phyloP scores from a whole-genome alignment of 2,888 invertebrate species.

The Coleophora deauratella region DNA sequence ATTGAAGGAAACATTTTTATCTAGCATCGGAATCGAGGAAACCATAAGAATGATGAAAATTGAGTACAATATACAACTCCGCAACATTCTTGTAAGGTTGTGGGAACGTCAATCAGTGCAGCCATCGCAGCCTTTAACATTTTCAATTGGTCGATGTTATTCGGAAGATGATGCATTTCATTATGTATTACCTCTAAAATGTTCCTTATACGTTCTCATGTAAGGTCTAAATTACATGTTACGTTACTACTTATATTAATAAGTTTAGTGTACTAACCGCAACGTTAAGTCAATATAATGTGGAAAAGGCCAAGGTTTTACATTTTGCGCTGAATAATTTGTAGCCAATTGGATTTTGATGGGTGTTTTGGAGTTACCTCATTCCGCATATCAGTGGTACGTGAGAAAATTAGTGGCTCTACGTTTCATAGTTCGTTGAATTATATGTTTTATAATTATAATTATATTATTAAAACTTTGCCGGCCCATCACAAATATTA shows the following conservation, averaged over 20 bases:
- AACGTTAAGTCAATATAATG: constrained; percentile 40
- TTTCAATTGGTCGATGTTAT: constrained; percentile 37
- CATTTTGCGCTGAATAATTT: constrained; percentile 50
- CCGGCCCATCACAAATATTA: too few species aligned
- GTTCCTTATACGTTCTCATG: constrained; percentile 23
- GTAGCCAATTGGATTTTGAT: constrained; percentile 58
- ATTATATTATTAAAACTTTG: too few species aligned
- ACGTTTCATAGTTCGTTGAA: too few species aligned
- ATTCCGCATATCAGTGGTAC: constrained; percentile 18
- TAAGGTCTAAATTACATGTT: constrained; percentile 32
- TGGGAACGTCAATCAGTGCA: constrained; percentile 51
- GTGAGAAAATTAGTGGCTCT: constrained; percentile 16
- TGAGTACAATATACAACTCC: constrained; percentile 14
- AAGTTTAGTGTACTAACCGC: constrained; percentile 39
- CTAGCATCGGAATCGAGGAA: too few species aligned
- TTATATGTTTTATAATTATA: too few species aligned
- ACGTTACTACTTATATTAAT: constrained; percentile 31
- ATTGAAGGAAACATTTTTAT: too few species aligned
- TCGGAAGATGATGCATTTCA: constrained; percentile 39
- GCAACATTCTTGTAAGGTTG: constrained; percentile 36
- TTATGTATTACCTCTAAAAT: constrained; percentile 22
- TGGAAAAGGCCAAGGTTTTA: constrained; percentile 59
- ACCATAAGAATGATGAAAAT: too few species aligned
- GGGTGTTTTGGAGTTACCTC: constrained; percentile 34
- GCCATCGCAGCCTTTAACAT: constrained; percentile 44